phyloP scores from a whole-genome alignment of 53 echinoderm and acorn worm species.

The Astropecten irregularis region DNA sequence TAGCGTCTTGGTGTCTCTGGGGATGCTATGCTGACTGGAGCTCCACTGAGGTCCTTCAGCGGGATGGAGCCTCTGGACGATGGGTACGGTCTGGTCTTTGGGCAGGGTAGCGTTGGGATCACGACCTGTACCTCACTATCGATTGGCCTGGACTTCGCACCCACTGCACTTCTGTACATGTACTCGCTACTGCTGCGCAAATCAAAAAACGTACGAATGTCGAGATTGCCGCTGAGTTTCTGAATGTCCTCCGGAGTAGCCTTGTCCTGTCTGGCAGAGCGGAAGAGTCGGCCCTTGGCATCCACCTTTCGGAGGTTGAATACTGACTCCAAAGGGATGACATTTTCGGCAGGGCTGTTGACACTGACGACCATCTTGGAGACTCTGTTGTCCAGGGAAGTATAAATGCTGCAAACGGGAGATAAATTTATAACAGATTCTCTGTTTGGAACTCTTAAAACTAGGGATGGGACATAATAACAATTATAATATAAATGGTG shows the following conservation, averaged over 20 bases:
- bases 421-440: no score
- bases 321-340: slow-evolving; percentile 62
- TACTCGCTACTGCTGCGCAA: slow-evolving; percentile 78
- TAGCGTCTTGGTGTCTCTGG: slow-evolving; percentile 33
- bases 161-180: not conserved
- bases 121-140: not conserved
- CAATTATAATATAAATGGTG: no score
- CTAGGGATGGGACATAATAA: no score
- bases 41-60: not conserved
- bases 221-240: slow-evolving; percentile 53
- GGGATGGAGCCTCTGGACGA: not conserved
- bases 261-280: slow-evolving; percentile 79
- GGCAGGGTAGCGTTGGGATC: not conserved
- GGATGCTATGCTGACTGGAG: not conserved
- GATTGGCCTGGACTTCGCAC: not conserved
- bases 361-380: no score
- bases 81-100: slow-evolving; percentile 23
- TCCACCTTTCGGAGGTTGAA: slow-evolving; percentile 83
- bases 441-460: no score
- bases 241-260: slow-evolving; percentile 64
- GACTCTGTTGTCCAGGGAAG: no score
- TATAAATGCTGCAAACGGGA: no score
- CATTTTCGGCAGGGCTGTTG: no score
- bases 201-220: slow-evolving; percentile 73
- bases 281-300: slow-evolving; percentile 56